phyloP scores from a whole-genome alignment of 64 coral and sea anemone genomes.

The Anthopleura sola region DNA sequence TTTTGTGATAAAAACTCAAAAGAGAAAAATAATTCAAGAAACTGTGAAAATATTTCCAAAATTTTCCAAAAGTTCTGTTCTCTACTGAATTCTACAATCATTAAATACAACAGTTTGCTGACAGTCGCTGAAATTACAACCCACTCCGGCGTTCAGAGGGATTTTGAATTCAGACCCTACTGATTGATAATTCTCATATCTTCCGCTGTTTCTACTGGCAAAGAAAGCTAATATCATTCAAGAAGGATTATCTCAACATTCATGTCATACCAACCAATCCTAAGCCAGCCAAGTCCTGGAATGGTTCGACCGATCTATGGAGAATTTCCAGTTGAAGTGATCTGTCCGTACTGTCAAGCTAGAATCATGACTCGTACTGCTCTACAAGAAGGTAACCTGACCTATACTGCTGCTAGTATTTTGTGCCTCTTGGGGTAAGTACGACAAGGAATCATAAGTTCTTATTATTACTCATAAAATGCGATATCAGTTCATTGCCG shows the following conservation, averaged over 20 bases:
- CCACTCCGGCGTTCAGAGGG: too few species aligned
- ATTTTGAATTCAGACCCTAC: too few species aligned
- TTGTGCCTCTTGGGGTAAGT: slow-evolving; percentile 88
- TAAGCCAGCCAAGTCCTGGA: slow-evolving; percentile 29
- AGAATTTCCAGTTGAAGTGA: slow-evolving; percentile 66
- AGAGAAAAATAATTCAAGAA: neutral
- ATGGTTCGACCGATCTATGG: slow-evolving; percentile 68
- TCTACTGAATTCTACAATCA: too few species aligned
- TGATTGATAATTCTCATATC: too few species aligned
- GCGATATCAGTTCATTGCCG: too few species aligned
- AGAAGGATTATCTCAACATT: neutral
- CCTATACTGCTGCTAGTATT: slow-evolving; percentile 59
- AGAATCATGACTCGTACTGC: slow-evolving; percentile 71
- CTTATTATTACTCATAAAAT: too few species aligned
- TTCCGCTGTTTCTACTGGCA: too few species aligned
- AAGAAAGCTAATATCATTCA: too few species aligned
- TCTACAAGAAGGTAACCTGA: slow-evolving; percentile 80
- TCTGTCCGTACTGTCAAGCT: slow-evolving; percentile 82
- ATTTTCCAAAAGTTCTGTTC: too few species aligned
- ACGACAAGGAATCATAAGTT: neutral
- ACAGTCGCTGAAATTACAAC: too few species aligned
- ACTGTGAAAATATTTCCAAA: neutral
- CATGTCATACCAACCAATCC: slow-evolving; percentile 58
- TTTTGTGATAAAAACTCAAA: neutral
- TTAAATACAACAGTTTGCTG: too few species aligned